phyloP scores from a whole-genome alignment of 1,140 invertebrate genomes.

The Agraylea sexmaculata region DNA sequence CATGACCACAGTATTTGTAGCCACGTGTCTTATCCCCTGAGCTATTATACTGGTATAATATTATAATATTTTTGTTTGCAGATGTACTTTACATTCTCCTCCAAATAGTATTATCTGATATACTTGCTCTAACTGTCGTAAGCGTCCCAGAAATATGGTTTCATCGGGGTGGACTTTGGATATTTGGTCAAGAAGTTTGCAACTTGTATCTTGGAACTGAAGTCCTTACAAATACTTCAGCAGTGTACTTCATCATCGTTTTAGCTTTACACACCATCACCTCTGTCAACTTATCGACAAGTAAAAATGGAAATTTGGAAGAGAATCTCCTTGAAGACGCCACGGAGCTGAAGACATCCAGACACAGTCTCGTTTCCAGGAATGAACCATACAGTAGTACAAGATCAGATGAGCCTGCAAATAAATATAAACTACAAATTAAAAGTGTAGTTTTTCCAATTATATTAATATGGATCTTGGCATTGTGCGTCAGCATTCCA shows the following conservation, averaged over 20 bases:
- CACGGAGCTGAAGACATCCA: conserved; percentile 29
- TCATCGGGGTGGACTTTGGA: conserved; percentile 35
- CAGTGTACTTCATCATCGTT: conserved; percentile 38
- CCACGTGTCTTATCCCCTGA: no score
- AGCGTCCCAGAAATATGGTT: conserved; percentile 38
- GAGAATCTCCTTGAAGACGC: conserved; percentile 31
- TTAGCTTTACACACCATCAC: conserved; percentile 43
- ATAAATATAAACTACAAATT: conserved; percentile 28
- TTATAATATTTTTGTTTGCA: conserved; percentile 27
- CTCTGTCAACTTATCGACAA: conserved; percentile 34
- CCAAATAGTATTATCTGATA: conserved; percentile 39
- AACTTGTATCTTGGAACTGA: conserved; percentile 37
- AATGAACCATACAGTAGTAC: conserved; percentile 30
- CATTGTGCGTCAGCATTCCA: conserved; percentile 42
- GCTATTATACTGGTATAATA: no score
- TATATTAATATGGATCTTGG: conserved; percentile 41
- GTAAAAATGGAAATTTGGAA: conserved; percentile 33
- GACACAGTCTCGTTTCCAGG: conserved; percentile 34
- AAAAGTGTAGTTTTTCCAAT: conserved; percentile 37
- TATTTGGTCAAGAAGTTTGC: conserved; percentile 34
- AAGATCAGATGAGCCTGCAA: conserved; percentile 36
- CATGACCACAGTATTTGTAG: no score
- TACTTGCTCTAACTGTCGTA: conserved; percentile 30
- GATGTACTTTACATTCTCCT: conserved; percentile 38
- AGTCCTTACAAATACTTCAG: conserved; percentile 39